Evolutionary conservation across 2,888 invertebrate species (phyloP).

Genomic region (Drosophila mimetica): DNA sequence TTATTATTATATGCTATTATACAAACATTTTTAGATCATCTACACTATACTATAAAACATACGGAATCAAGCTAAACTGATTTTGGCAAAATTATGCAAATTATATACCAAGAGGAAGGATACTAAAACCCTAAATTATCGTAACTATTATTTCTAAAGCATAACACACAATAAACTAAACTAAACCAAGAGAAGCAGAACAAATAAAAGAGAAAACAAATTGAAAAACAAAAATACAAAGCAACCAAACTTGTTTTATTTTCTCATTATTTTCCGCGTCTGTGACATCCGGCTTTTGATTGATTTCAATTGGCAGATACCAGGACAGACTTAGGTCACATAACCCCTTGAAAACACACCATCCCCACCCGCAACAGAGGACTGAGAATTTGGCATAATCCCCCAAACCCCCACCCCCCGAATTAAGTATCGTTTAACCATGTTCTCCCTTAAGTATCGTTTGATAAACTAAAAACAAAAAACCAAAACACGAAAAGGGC

Average conservation of each 20-base stretch:
- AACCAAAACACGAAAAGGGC: slow-evolving; percentile 64
- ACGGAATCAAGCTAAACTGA: slow-evolving; percentile 68
- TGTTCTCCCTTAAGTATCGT: slow-evolving; percentile 26
- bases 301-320: slow-evolving; percentile 59
- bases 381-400: slow-evolving; percentile 66
- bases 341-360: slow-evolving; percentile 26
- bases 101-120: slow-evolving; percentile 65
- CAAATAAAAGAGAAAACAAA: slow-evolving; percentile 70
- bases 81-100: slow-evolving; percentile 82
- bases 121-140: slow-evolving; percentile 59
- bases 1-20: slow-evolving; percentile 77
- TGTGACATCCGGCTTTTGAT: slow-evolving; percentile 50
- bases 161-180: slow-evolving; percentile 54
- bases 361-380: slow-evolving; percentile 30
- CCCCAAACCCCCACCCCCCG: slow-evolving; percentile 34
- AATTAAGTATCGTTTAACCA: slow-evolving; percentile 34
- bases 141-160: slow-evolving; percentile 72
- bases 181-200: slow-evolving; percentile 52
- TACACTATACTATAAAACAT: slow-evolving; percentile 55
- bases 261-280: slow-evolving; percentile 57
- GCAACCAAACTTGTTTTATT: slow-evolving; percentile 71
- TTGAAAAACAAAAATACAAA: slow-evolving; percentile 64
- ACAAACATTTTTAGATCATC: slow-evolving; percentile 76
- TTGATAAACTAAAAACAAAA: slow-evolving; percentile 40
- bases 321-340: slow-evolving; percentile 23